Base-by-base conservation (phyloP, 2,797 vertebrate genomes). In the Enteromius paludinosus region DNA sequence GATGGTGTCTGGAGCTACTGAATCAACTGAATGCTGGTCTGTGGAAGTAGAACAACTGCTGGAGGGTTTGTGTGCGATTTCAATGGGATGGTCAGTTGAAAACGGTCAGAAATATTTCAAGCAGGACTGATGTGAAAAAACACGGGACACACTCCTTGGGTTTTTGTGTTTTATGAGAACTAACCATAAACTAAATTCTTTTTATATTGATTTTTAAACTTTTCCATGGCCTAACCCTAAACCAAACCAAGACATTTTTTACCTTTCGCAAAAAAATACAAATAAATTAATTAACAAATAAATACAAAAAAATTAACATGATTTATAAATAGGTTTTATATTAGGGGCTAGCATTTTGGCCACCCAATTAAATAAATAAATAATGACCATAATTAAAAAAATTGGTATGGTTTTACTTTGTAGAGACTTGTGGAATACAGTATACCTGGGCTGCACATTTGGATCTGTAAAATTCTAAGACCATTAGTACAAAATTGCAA, bases 41-140 rank as follows among this genome's bases (percentile, higher is more conserved):
- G 10, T 52, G 14, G 30, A 73, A 65, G 41, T 17, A 64, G 28
- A 43, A 45, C 78, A 35, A 61, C 78, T 64, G 30, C 56, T 38
- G 69, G 28, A 52, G 12, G 30, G 28, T n/a, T 49, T 52, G 54
- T 72, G 65, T 30, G 43, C 20, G 43, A 25, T 49, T 81, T 81
- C 28, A 72, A 5, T 61, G 1, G 41, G 52, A 75, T 1, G 2
- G 14, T 38, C 52, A 38, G 72, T 75, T 52, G 3, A 12, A 47
- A 30, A 49, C 30, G 4, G 30, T 49, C 68, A 0, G 43, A 71
- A 71, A 71, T 30, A 14, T 73, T 73, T 56, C 20, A n/a, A 4
- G 2, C 14, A 12, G 71, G 6, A 7, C 12, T 35, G 49, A 73
- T 3, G 71, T 23, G 3, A 38, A 49, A 47, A 45, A 25, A 28